Evolutionary conservation across 2,888 invertebrate species (phyloP).

Genomic region (Hanleya hanleyi): DNA sequence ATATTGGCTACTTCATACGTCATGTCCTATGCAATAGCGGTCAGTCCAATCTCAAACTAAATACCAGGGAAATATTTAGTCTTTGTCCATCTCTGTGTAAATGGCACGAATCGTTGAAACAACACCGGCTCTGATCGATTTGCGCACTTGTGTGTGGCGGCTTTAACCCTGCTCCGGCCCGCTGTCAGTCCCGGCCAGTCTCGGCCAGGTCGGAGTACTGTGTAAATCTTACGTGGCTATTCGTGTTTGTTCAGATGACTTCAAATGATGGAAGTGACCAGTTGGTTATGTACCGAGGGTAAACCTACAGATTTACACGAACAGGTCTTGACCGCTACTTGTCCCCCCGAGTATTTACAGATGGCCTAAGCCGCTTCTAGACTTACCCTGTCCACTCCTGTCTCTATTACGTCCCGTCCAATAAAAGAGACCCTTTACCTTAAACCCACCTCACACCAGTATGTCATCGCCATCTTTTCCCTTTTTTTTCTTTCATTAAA

Average conservation of each 20-base stretch:
- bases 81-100: constrained; percentile 5
- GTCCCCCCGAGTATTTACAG: neutral
- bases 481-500: too few relatives aligned
- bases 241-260: constrained; percentile 1
- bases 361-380: too few relatives aligned
- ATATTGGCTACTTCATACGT: constrained; percentile 6
- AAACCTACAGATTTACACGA: neutral
- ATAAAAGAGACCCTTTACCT: too few relatives aligned
- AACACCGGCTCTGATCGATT: neutral
- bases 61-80: constrained; percentile 2
- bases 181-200: neutral
- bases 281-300: neutral
- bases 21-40: constrained; percentile 8
- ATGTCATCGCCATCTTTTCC: too few relatives aligned
- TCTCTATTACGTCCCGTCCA: too few relatives aligned
- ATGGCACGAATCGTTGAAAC: constrained; percentile 2
- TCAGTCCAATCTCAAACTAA: neutral
- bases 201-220: neutral
- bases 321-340: neutral
- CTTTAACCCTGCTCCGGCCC: neutral
- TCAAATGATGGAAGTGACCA: neutral
- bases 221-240: constrained; percentile 8
- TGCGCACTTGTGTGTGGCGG: neutral
- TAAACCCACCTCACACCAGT: too few relatives aligned
- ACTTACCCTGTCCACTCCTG: too few relatives aligned